Evolutionary conservation across 2,888 invertebrate species (phyloP).

Genomic region (Brachyopa scutellaris): DNA sequence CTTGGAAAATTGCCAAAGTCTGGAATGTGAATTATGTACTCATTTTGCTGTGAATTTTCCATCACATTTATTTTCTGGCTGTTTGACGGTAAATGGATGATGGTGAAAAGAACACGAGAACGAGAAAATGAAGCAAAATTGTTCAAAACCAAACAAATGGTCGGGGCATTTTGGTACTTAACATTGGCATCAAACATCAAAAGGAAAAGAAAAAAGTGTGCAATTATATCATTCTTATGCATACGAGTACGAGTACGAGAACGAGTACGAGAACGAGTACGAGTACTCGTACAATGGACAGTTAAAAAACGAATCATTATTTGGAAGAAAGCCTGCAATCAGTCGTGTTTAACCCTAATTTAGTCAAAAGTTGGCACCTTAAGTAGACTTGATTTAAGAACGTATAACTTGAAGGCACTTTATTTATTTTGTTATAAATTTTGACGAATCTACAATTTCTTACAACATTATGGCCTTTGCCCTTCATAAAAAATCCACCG

Average conservation of each 20-base stretch:
- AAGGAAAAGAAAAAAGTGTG: background rate
- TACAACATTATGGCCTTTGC: no score
- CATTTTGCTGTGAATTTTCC: conserved; percentile 71
- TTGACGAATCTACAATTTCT: no score
- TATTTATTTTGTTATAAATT: no score
- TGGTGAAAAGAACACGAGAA: conserved; percentile 1
- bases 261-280: conserved; percentile 1
- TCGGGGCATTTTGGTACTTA: conserved; percentile 2
- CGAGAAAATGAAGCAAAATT: conserved; percentile 43
- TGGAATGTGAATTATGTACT: conserved; percentile 73
- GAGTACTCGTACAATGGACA: conserved; percentile 52
- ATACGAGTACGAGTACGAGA: no score
- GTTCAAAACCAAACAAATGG: conserved; percentile 43
- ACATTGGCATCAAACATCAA: background rate
- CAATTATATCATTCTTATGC: no score
- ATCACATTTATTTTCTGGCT: conserved; percentile 66
- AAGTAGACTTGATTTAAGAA: no score
- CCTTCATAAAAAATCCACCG: no score
- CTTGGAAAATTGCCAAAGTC: conserved; percentile 68
- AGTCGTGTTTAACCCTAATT: no score
- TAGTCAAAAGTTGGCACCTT: no score
- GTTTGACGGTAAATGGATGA: conserved; percentile 36
- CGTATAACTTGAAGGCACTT: no score
- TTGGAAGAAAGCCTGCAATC: conserved; percentile 13
- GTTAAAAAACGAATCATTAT: conserved; percentile 57